Conservation (phyloP, 2,888 invertebrate genomes). For the Allacma fusca region DNA sequence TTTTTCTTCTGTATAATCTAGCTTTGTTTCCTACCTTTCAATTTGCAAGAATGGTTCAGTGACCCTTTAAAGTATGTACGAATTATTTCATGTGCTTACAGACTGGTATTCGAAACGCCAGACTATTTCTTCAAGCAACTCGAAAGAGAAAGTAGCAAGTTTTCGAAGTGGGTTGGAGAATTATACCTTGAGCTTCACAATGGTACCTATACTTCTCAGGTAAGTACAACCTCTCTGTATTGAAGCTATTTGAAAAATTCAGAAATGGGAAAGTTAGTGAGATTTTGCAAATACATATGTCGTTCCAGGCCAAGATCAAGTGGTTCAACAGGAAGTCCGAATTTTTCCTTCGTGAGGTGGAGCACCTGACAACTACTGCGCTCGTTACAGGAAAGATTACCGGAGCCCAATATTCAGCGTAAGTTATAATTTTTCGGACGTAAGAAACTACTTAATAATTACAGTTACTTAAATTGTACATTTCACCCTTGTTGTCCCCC, state of each 20-base stretch:
- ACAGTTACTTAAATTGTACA: no score
- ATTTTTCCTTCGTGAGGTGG: conserved; percentile 63
- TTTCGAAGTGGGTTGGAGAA: conserved; percentile 67
- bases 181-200: conserved; percentile 68
- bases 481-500: no score
- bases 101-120: conserved; percentile 62
- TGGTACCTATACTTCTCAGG: conserved; percentile 68
- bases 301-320: conserved; percentile 48
- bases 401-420: conserved; percentile 20
- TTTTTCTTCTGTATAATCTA: no score
- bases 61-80: neutral
- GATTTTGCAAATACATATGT: no score
- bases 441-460: no score
- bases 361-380: conserved; percentile 62
- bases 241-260: neutral
- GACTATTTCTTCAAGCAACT: conserved; percentile 62
- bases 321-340: conserved; percentile 51
- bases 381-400: conserved; percentile 32
- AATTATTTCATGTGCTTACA: conserved; percentile 37
- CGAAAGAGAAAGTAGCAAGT: conserved; percentile 63
- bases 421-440: no score
- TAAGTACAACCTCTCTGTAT: conserved; percentile 44
- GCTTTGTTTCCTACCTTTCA: neutral
- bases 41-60: no score
- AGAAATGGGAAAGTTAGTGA: neutral